Base-by-base conservation (phyloP, 2,888 invertebrate species). In the Anthophora plumipes region DNA sequence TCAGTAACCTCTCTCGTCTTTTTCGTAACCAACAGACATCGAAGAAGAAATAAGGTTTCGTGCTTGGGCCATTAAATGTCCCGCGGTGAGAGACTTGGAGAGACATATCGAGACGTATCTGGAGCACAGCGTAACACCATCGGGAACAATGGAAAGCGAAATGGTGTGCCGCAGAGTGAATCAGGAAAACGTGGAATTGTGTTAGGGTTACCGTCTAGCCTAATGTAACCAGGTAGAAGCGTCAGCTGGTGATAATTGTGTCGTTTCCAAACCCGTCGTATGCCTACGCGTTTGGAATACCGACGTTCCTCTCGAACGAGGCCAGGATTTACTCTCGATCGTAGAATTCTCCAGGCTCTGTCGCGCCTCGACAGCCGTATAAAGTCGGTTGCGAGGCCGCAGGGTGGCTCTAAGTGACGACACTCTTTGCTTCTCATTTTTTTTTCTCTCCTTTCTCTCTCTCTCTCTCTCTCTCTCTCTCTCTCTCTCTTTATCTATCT, bases 201-300 rank as follows among this genome's bases (percentile, higher is more conserved):
- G 70, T 70, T 70, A 69, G 74, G 50, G 54, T 77, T 1, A 12
- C 17, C 60, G 0, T n/a, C 41, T 37, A 41, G 39, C 14, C 4
- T 61, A 78, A 68, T 73, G 81, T 73, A 82, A 87, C 61, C 76
- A 52, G 11, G 55, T 37, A 31, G 1, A 4, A 31, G 4, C 31
- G 20, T 79, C 77, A 63, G 74, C 67, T 79, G 84, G 74, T 68
- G 71, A 81, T 88, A 88, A 86, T 83, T 73, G 77, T 74, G 81
- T 83, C 86, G 81, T 85, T 88, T 88, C 81, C 87, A 85, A 85
- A 84, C 80, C 80, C 31, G 84, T 86, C 77, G 77, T 68, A 46
- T 80, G 83, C 76, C 83, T 83, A 85, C 83, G 76, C 80, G 77
- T 41, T 39, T 46, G 50, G 88, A 73, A 88, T 85, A 39, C 60